Conservation (phyloP, 2,797 vertebrate species). For the Microchirus variegatus region DNA sequence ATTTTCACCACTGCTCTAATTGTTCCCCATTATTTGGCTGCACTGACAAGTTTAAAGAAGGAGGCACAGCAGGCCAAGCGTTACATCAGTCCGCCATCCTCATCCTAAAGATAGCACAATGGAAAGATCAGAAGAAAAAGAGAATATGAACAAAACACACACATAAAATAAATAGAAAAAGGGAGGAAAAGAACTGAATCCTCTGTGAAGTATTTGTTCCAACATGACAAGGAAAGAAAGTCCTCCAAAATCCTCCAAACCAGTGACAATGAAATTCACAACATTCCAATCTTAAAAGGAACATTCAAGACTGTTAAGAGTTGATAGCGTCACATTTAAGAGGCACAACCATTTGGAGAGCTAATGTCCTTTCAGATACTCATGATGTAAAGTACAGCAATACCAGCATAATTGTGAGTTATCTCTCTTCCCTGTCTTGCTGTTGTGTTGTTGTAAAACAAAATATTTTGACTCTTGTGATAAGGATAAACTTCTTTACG, state of each 20-base stretch:
- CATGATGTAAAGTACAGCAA: not conserved
- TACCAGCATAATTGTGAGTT: too few species aligned
- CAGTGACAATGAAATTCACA: slow-evolving; percentile 1
- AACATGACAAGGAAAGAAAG: slow-evolving; percentile 17
- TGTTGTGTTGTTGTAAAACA: too few species aligned
- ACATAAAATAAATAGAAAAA: slow-evolving; percentile 5
- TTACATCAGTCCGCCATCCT: slow-evolving; percentile 76
- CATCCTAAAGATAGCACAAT: slow-evolving; percentile 66
- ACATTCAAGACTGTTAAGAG: slow-evolving; percentile 2
- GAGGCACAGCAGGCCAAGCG: slow-evolving; percentile 55
- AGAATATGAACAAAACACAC: slow-evolving; percentile 48
- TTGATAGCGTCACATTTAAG: not conserved
- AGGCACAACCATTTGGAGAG: not conserved
- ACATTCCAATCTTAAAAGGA: not conserved
- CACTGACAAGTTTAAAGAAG: slow-evolving; percentile 60
- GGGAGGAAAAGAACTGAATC: slow-evolving; percentile 27
- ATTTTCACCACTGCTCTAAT: slow-evolving; percentile 59
- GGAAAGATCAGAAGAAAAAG: slow-evolving; percentile 29
- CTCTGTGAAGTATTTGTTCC: slow-evolving; percentile 40
- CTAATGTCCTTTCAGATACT: not conserved
- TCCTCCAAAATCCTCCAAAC: slow-evolving; percentile 15
- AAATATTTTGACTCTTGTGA: too few species aligned
- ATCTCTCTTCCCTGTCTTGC: too few species aligned
- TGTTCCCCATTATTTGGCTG: slow-evolving; percentile 59
- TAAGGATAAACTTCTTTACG: too few species aligned